These are phyloP conservation scores for Cinclus cinclus DNA, from an alignment of 2,113 vertebrate species.

Conservation along the genomic window DNA sequence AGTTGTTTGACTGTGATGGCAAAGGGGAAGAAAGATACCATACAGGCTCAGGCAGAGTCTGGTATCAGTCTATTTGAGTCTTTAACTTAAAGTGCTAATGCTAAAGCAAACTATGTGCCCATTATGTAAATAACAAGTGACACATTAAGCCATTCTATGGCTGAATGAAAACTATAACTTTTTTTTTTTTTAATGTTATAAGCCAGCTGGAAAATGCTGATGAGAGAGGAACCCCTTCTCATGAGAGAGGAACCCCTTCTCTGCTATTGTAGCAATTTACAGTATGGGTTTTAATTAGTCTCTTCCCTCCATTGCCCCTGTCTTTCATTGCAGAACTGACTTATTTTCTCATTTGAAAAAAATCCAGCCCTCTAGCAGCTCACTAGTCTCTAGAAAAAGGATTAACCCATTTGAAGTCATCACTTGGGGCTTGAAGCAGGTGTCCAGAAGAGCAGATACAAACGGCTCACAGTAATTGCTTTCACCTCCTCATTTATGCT, in stretches of 20 bases:
- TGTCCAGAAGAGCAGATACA: constrained; percentile 43
- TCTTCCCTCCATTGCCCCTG: neutral
- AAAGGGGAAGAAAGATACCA: neutral
- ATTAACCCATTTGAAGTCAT: constrained; percentile 6
- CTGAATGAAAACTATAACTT: neutral
- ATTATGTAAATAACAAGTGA: neutral
- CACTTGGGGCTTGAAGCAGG: constrained; percentile 8
- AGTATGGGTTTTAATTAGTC: constrained; percentile 26
- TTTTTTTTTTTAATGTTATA: neutral
- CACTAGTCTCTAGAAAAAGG: neutral
- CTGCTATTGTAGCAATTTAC: constrained; percentile 30
- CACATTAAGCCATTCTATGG: neutral
- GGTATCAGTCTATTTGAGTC: neutral
- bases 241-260: neutral
- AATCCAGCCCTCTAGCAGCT: neutral
- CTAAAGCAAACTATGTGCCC: neutral
- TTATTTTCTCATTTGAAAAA: constrained; percentile 15
- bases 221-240: neutral
- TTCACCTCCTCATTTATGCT: constrained; percentile 51
- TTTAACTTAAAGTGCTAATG: neutral
- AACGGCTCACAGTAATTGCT: constrained; percentile 53
- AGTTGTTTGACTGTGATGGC: neutral
- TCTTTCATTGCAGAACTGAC: constrained; percentile 13
- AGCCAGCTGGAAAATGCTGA: neutral
- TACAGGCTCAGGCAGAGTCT: neutral